These are phyloP conservation scores for Halichondria panicea DNA, from an alignment of 37 sponge, comb jelly and placozoan species.

Conservation along the genomic window DNA sequence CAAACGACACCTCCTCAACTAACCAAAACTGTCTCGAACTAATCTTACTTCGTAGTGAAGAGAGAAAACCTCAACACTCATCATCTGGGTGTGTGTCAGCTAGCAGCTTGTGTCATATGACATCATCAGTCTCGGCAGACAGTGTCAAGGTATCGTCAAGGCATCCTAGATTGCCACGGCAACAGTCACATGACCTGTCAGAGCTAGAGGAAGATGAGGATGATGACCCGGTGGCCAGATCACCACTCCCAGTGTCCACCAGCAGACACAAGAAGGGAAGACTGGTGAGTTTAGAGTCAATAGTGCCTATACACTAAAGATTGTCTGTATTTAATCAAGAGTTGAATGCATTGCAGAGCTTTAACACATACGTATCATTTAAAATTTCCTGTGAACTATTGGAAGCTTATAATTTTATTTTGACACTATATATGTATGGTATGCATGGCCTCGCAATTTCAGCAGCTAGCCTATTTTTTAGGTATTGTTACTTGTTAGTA, in stretches of 20 bases:
- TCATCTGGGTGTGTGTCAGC: not conserved
- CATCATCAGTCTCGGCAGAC: not conserved
- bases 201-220: conserved; percentile 62
- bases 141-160: not conserved
- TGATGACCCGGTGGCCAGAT: not conserved
- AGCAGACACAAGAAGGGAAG: not conserved
- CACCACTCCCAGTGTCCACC: not conserved
- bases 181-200: conserved; percentile 18
- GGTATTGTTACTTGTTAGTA: too few species aligned
- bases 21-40: not conserved
- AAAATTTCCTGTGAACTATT: too few species aligned
- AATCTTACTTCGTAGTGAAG: conserved; percentile 4
- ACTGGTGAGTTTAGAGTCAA: too few species aligned
- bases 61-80: not conserved
- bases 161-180: not conserved
- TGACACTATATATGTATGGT: too few species aligned
- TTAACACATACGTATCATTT: too few species aligned
- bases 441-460: too few species aligned
- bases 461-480: too few species aligned
- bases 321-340: too few species aligned
- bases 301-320: too few species aligned
- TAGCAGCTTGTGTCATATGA: not conserved
- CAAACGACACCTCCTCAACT: not conserved
- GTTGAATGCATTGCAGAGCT: too few species aligned
- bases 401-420: too few species aligned